These are phyloP conservation scores for Pangasius mekongensis DNA, from an alignment of 2,797 vertebrate genomes.

Conservation along the genomic window DNA sequence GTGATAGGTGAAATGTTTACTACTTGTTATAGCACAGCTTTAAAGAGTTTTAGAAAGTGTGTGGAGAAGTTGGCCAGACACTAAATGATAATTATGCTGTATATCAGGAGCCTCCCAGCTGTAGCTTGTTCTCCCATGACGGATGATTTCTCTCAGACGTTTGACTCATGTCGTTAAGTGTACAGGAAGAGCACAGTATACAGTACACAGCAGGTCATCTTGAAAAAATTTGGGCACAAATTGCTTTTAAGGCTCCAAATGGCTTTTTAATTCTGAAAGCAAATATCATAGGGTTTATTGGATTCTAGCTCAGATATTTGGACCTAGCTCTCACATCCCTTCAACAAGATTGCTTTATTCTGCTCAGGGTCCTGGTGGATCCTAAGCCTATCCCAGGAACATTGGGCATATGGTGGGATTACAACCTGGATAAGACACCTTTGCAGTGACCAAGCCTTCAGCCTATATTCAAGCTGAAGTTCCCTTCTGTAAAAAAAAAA, in stretches of 20 bases:
- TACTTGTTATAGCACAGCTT: background rate
- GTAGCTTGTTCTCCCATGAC: conserved; percentile 14
- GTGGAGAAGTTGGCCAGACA: background rate
- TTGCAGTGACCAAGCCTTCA: background rate
- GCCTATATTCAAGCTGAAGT: background rate
- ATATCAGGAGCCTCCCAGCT: background rate
- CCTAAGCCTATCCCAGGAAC: background rate
- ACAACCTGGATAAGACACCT: background rate
- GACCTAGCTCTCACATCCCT: background rate
- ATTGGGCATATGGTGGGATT: background rate
- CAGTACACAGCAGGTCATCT: background rate
- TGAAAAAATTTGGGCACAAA: background rate
- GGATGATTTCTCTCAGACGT: background rate
- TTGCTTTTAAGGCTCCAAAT: background rate
- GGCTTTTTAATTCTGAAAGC: background rate
- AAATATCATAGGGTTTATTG: background rate
- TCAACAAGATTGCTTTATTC: background rate
- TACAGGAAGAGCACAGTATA: conserved; percentile 15
- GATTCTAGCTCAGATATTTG: background rate
- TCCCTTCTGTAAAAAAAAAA: background rate
- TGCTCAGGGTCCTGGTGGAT: background rate
- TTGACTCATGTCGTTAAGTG: conserved; percentile 8
- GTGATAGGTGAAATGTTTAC: conserved; percentile 23
- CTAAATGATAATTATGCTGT: background rate
- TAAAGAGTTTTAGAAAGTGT: background rate